phyloP scores from a whole-genome alignment of 1,140 invertebrate species.

The Vanessa tameamea region DNA sequence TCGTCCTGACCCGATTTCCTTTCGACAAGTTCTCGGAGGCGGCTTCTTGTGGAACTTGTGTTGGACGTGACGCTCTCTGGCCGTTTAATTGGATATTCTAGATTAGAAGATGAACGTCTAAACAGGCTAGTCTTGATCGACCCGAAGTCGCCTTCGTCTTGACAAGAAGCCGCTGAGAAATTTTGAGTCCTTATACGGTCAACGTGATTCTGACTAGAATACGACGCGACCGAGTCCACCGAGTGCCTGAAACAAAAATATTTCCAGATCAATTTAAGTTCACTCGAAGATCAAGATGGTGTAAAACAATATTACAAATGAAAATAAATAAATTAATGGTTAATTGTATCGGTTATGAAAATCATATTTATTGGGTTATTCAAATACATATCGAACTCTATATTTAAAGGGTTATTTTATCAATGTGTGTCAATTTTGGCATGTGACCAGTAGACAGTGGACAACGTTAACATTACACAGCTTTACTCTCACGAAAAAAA shows the following conservation, averaged over 20 bases:
- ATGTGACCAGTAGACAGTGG: constrained; percentile 21
- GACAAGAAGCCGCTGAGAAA: constrained; percentile 79
- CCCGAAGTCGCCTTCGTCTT: constrained; percentile 74
- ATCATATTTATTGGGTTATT: background rate
- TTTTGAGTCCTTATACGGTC: constrained; percentile 80
- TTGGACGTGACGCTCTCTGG: constrained; percentile 75
- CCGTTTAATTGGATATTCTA: constrained; percentile 71
- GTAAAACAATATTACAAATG: background rate
- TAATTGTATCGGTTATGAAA: no score
- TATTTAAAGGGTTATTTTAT: background rate
- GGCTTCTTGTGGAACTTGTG: constrained; percentile 77
- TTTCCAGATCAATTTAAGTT: constrained; percentile 57
- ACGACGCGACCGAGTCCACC: constrained; percentile 81
- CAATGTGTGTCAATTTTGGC: constrained; percentile 20
- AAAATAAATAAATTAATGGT: background rate
- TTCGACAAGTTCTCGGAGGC: constrained; percentile 78
- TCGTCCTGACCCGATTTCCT: constrained; percentile 78
- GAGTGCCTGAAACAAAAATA: constrained; percentile 77
- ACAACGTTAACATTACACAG: constrained; percentile 17
- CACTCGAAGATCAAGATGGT: background rate
- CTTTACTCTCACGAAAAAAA: constrained; percentile 28
- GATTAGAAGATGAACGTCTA: constrained; percentile 74
- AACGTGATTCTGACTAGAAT: constrained; percentile 81
- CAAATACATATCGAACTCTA: background rate
- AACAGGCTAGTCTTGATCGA: constrained; percentile 77